Conservation (phyloP, 2,888 invertebrate species). For the Dilophus febrilis region DNA sequence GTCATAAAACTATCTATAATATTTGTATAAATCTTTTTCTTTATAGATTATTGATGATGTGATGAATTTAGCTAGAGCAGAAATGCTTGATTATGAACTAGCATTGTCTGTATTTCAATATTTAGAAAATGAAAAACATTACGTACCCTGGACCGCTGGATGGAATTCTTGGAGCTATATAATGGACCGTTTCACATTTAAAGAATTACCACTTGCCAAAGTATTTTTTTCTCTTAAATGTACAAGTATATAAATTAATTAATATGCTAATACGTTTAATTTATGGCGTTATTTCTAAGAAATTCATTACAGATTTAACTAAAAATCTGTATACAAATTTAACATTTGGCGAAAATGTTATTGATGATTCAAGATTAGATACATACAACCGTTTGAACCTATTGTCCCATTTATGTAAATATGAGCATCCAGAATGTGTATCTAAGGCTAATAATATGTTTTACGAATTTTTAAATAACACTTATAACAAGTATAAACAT, state of each 20-base stretch:
- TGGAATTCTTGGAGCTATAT: conserved; percentile 24
- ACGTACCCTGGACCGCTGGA: conserved; percentile 65
- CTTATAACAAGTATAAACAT: too few species aligned
- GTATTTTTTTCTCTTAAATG: conserved; percentile 5
- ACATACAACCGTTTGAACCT: conserved; percentile 41
- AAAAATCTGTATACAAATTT: conserved; percentile 19
- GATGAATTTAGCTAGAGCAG: conserved; percentile 52
- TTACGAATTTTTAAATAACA: background rate
- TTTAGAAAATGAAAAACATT: conserved; percentile 46
- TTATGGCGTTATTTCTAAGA: too few species aligned
- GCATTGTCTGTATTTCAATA: conserved; percentile 51
- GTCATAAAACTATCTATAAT: too few species aligned
- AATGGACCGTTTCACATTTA: background rate
- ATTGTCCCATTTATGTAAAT: conserved; percentile 45
- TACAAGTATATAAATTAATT: background rate
- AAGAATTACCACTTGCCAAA: conserved; percentile 6
- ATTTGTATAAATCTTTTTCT: too few species aligned
- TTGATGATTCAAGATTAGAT: conserved; percentile 35
- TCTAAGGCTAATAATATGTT: conserved; percentile 22
- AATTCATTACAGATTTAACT: background rate
- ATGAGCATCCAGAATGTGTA: conserved; percentile 40
- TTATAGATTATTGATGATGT: conserved; percentile 57
- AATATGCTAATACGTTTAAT: too few species aligned
- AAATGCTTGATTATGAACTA: conserved; percentile 38
- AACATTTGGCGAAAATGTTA: too few species aligned